Percentiles rank a stretch among this genome's conserved stretches.
These are phyloP conservation scores for Caenorhabditis japonica DNA, from an alignment of 2,888 invertebrate genomes.

Conservation along the genomic window DNA sequence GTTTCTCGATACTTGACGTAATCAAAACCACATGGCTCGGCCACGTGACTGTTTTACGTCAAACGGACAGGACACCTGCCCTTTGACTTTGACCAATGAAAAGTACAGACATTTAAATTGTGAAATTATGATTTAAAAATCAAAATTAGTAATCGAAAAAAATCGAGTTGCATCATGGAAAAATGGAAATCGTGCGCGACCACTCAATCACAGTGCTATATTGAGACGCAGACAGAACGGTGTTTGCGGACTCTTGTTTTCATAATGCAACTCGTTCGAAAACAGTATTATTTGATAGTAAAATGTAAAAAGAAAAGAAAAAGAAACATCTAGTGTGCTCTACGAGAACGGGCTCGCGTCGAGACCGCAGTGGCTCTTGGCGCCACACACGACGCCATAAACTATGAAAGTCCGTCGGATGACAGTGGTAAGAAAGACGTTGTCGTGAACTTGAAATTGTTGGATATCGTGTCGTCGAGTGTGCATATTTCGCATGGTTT, in stretches of 20 bases:
- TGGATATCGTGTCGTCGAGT: conserved; percentile 33
- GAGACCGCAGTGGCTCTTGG: conserved; percentile 55
- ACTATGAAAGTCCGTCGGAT: conserved; percentile 40
- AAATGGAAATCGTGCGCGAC: too few relatives aligned
- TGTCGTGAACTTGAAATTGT: background rate
- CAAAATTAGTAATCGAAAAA: too few relatives aligned
- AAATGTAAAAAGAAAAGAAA: background rate
- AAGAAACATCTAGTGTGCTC: conserved; percentile 44
- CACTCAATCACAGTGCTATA: too few relatives aligned
- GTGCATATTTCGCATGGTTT: conserved; percentile 21
- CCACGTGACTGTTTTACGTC: background rate
- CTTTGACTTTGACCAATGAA: background rate
- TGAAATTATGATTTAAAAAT: background rate
- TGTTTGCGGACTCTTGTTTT: too few relatives aligned
- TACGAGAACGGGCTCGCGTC: conserved; percentile 45
- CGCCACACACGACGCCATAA: conserved; percentile 44
- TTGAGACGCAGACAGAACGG: too few relatives aligned
- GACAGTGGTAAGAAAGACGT: conserved; percentile 31
- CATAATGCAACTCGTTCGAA: background rate
- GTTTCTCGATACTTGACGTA: conserved; percentile 1
- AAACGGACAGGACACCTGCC: background rate
- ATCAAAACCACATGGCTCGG: background rate
- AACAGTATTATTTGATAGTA: background rate
- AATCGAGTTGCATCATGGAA: too few relatives aligned
- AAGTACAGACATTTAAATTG: background rate